Evolutionary conservation across 2,888 invertebrate species (phyloP), one percentile per base, ranked within the genome.

Genomic region (Dynastes tityus): DNA sequence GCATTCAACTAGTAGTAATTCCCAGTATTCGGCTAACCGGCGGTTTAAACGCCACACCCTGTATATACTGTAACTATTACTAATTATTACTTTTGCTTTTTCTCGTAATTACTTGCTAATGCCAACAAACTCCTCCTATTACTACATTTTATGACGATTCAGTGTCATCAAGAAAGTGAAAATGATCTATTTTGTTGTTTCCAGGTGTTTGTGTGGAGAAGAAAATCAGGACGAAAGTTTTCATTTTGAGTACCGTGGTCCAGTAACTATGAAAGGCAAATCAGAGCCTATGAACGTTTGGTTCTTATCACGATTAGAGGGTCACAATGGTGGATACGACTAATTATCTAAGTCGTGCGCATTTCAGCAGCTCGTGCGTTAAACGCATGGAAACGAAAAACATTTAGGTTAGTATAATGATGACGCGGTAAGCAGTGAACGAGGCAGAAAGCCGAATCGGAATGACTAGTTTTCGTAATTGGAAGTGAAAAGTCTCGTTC

Each of bases 211-310:
- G 76, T 94, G 94, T 89, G 91, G 94, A 82, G 93, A 94, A 79
- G 94, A 96, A 84, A 97, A 97, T 89, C 92, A 91, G 84, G 97
- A 97, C 84, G 94, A 95, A 49, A 93, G 95, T 84, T 97, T 97
- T 86, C 91, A 94, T 81, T 92, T 97, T 85, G 95, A 95, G 32
- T 95, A 95, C 86, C 93, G 97, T 75, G 97, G 97, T 16, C 96
- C 96, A 80, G 93, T 98, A 16, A 91, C 92, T 37, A 98, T 98
- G 97, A 98, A 97, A 89, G 97, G 97, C 70, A 96, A 96, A 88
- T 94, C 96, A 2, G 96, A 96, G 80, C 97, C 97, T 1, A 97
- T 97, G 97, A 94, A 97, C 87, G 96, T 97, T 27, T 97, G 97
- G 95, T 95, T 97, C 89, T 89, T 97, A 76, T 93, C 92, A 79